These are phyloP conservation scores for Pomatostomus ruficeps DNA, from an alignment of 2,113 vertebrate genomes.

Conservation along the genomic window DNA sequence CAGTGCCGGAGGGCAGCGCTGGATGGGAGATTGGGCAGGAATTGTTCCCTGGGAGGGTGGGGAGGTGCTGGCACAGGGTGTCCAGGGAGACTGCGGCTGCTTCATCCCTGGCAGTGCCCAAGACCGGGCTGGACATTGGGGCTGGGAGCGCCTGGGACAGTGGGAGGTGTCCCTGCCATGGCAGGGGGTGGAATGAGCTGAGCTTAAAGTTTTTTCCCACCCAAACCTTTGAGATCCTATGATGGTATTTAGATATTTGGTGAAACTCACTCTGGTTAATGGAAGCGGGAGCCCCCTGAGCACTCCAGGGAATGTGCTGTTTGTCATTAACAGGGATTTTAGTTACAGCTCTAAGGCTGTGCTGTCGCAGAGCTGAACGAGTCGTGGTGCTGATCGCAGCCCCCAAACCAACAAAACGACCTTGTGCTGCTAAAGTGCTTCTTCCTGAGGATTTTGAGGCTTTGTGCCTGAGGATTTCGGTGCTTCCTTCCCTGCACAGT, in stretches of 20 bases:
- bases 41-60: neutral
- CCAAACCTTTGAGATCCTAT: neutral
- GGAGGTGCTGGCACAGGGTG: neutral
- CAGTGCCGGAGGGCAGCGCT: neutral
- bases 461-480: rapidly evolving
- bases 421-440: neutral
- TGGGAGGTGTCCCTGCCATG: neutral
- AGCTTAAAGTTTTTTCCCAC: neutral
- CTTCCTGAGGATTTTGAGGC: neutral
- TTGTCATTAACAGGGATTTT: neutral
- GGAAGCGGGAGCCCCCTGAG: neutral
- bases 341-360: neutral
- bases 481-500: neutral
- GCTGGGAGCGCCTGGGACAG: neutral
- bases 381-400: rapidly evolving
- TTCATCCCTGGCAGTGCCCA: neutral
- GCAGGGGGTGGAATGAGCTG: neutral
- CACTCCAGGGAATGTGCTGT: neutral
- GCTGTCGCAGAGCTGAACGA: neutral
- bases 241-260: neutral
- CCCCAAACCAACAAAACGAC: rapidly evolving
- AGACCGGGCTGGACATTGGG: neutral
- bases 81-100: neutral
- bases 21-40: neutral
- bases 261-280: neutral